Evolutionary conservation across 2,888 invertebrate species (phyloP).

Genomic region (Hirtodrosophila alboralis): DNA sequence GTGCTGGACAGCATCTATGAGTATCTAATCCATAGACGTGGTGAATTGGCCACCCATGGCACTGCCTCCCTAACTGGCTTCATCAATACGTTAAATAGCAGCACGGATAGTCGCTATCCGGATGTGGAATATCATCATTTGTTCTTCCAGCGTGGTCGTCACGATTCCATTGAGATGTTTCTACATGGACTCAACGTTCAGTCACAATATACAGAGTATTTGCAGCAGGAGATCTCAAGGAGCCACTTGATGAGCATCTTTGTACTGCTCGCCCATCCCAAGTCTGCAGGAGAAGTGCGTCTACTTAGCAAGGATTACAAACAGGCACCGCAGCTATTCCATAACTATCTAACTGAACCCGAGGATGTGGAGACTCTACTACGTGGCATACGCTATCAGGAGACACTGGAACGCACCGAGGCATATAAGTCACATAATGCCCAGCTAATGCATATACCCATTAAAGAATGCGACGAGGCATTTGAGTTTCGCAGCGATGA

Average conservation of each 20-base stretch:
- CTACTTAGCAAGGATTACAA: slow-evolving; percentile 85
- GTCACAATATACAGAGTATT: slow-evolving; percentile 20
- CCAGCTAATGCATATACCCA: slow-evolving; percentile 60
- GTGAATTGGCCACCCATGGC: slow-evolving; percentile 84
- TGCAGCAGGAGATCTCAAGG: slow-evolving; percentile 37
- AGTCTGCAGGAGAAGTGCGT: slow-evolving; percentile 85
- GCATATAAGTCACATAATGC: slow-evolving; percentile 82
- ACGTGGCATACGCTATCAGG: slow-evolving; percentile 84
- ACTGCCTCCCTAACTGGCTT: slow-evolving; percentile 85
- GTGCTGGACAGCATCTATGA: slow-evolving; percentile 76
- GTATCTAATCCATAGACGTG: slow-evolving; percentile 85
- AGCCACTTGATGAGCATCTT: slow-evolving; percentile 82
- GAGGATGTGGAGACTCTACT: slow-evolving; percentile 86
- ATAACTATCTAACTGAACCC: slow-evolving; percentile 87
- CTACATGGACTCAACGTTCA: slow-evolving; percentile 42
- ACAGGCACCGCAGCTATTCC: slow-evolving; percentile 86
- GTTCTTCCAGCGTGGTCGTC: slow-evolving; percentile 62
- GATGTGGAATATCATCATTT: slow-evolving; percentile 86
- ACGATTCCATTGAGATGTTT: slow-evolving; percentile 26
- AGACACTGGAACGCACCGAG: slow-evolving; percentile 82
- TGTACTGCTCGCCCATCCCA: slow-evolving; percentile 84
- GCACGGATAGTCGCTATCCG: slow-evolving; percentile 85
- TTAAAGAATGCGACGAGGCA: slow-evolving; percentile 70
- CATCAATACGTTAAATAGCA: slow-evolving; percentile 85
- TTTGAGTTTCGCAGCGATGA: slow-evolving; percentile 58